These are phyloP conservation scores for Oxyteleia sp. DNA, from an alignment of 2,888 invertebrate genomes.

Conservation along the genomic window DNA sequence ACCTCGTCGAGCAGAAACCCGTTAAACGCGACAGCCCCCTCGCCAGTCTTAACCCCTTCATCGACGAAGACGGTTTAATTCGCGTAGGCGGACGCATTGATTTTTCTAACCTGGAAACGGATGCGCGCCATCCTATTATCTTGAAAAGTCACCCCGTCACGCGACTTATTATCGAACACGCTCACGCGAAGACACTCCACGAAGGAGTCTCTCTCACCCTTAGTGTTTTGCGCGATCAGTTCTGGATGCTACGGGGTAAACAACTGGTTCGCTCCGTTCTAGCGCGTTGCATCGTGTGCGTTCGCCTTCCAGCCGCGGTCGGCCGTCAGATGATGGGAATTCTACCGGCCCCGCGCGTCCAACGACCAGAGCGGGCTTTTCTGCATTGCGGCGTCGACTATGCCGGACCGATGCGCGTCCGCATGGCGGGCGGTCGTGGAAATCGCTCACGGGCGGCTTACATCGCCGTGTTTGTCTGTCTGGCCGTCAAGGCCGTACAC, in stretches of 20 bases:
- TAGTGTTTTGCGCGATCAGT: no score
- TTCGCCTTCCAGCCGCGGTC: not conserved
- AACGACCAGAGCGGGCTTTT: not conserved
- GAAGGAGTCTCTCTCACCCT: no score
- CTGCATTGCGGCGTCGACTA: not conserved
- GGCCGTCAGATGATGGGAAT: not conserved
- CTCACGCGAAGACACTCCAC: not conserved
- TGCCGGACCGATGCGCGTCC: conserved; percentile 39
- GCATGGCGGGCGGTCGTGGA: conserved; percentile 46
- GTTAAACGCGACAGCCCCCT: not conserved
- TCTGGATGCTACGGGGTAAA: no score
- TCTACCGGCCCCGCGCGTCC: not conserved
- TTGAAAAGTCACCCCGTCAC: not conserved
- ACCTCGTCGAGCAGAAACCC: not conserved
- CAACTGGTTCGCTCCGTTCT: not conserved
- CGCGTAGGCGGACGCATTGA: conserved; percentile 2
- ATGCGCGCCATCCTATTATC: not conserved
- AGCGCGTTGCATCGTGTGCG: not conserved
- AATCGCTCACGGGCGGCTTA: conserved; percentile 69
- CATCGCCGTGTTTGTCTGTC: conserved; percentile 76
- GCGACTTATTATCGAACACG: not conserved
- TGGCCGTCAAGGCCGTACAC: conserved; percentile 63
- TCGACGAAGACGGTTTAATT: not conserved
- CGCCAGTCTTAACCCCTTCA: no score
- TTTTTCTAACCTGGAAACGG: no score